These are phyloP conservation scores for Charanyca ferruginea DNA, from an alignment of 2,888 invertebrate species.

Conservation along the genomic window DNA sequence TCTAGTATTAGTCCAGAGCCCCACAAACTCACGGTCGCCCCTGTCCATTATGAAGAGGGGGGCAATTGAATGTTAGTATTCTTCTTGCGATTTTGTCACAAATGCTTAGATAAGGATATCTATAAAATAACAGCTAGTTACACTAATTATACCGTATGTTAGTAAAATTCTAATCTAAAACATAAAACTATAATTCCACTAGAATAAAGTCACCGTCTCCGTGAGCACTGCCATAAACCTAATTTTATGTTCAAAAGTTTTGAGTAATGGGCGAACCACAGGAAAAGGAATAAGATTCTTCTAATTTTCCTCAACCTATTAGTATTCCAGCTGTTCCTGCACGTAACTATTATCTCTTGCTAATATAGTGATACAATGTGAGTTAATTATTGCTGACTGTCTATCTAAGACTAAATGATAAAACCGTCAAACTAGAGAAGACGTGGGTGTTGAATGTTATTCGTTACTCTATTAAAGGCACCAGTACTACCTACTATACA, in stretches of 20 bases:
- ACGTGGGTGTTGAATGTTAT: slow-evolving; percentile 32
- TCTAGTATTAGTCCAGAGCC: too few species aligned
- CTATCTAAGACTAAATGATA: slow-evolving; percentile 21
- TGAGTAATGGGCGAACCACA: slow-evolving; percentile 1
- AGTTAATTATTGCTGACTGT: slow-evolving; percentile 10
- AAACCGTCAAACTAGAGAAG: background rate
- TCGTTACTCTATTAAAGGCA: slow-evolving; percentile 24
- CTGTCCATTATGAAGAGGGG: too few species aligned
- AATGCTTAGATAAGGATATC: too few species aligned
- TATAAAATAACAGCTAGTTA: too few species aligned
- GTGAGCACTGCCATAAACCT: background rate
- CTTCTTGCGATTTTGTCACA: background rate
- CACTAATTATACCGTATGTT: too few species aligned
- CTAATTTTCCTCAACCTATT: slow-evolving; percentile 15
- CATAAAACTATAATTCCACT: too few species aligned
- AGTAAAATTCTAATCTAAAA: too few species aligned
- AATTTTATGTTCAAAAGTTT: background rate
- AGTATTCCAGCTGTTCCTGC: slow-evolving; percentile 1
- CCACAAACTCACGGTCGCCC: too few species aligned
- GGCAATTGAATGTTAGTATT: too few species aligned
- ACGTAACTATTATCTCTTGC: slow-evolving; percentile 20
- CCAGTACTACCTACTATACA: background rate
- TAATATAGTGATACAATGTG: slow-evolving; percentile 12
- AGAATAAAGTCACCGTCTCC: too few species aligned
- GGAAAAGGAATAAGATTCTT: slow-evolving; percentile 11